Percentiles rank a stretch among this genome's conserved stretches.
These are phyloP conservation scores for Onthophagus sagittarius DNA, from an alignment of 2,888 invertebrate species.

Conservation along the genomic window DNA sequence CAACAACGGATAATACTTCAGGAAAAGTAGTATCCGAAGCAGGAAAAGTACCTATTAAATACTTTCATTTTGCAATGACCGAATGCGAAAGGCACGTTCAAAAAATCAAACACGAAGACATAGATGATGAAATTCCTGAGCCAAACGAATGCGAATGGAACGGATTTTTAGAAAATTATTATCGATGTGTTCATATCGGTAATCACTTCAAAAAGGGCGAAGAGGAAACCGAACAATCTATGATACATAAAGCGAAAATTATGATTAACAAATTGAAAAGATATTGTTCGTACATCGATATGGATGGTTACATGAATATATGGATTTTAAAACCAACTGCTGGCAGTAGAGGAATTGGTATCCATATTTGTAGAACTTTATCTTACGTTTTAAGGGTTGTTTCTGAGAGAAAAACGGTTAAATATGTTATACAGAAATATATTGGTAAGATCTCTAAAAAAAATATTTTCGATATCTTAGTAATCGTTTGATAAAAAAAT, in stretches of 20 bases:
- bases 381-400: conserved; percentile 66
- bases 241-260: conserved; percentile 52
- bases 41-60: conserved; percentile 55
- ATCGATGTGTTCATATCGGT: conserved; percentile 57
- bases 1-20: conserved; percentile 26
- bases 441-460: conserved; percentile 59
- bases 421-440: conserved; percentile 86
- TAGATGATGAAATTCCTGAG: conserved; percentile 51
- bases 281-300: conserved; percentile 60
- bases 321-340: conserved; percentile 89
- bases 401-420: conserved; percentile 52
- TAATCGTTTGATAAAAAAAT: too few species aligned
- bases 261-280: conserved; percentile 57
- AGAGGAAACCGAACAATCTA: conserved; percentile 29
- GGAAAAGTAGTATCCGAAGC: conserved; percentile 47
- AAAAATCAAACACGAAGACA: conserved; percentile 61
- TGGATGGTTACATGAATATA: conserved; percentile 78
- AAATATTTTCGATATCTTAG: too few species aligned
- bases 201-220: conserved; percentile 48
- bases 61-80: conserved; percentile 66
- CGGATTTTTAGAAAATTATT: conserved; percentile 62
- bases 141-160: conserved; percentile 61
- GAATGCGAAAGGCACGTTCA: conserved; percentile 65
- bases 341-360: conserved; percentile 79
- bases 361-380: conserved; percentile 72